Conservation (phyloP, 2,797 vertebrate genomes). For the Ctenopoma multispine region DNA sequence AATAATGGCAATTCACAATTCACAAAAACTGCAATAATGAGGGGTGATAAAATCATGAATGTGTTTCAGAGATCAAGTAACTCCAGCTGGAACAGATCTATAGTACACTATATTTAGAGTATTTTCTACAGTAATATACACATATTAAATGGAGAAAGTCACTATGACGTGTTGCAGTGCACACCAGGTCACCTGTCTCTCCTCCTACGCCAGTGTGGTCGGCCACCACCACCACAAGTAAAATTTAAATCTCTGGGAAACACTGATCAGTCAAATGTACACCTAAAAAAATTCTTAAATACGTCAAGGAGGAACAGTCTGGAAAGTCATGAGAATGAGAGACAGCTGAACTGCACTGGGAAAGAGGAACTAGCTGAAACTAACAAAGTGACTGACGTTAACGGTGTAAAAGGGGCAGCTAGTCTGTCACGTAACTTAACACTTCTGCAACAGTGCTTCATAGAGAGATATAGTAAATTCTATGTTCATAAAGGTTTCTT, state of each 20-base stretch:
- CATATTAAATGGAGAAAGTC: no score
- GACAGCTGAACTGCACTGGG: neutral
- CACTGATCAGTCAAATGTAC: neutral
- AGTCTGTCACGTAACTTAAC: neutral
- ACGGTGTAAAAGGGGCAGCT: no score
- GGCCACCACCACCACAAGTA: no score
- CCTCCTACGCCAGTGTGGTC: no score
- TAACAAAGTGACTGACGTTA: constrained; percentile 7
- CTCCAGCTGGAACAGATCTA: neutral
- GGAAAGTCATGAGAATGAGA: constrained; percentile 37
- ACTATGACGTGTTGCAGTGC: no score
- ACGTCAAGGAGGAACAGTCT: constrained; percentile 15
- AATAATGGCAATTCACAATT: neutral
- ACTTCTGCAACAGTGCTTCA: no score
- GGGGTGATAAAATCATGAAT: neutral
- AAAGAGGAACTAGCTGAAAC: constrained; percentile 64
- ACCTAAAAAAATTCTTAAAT: constrained; percentile 16
- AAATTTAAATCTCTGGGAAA: no score
- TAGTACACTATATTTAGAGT: no score
- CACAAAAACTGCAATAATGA: neutral
- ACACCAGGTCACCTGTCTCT: no score
- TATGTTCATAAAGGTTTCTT: neutral
- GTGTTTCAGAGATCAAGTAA: neutral
- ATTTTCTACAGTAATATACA: no score
- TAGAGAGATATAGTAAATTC: neutral